Conservation (phyloP, 2,113 vertebrate species). For the Toxotes chatareus region DNA sequence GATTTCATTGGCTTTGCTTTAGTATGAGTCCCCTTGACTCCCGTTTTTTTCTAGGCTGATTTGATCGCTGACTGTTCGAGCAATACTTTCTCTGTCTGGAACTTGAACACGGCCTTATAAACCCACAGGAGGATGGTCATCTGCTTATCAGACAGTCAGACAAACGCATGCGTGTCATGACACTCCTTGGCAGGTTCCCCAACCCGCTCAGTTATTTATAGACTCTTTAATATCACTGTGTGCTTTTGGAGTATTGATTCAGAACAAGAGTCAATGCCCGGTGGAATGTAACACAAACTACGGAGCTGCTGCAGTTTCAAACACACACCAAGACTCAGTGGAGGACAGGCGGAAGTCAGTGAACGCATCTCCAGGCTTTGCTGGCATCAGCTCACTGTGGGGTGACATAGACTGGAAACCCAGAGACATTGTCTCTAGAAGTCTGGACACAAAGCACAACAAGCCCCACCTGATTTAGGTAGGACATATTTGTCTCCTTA, state of each 20-base stretch:
- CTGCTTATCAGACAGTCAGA: conserved; percentile 52
- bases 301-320: conserved; percentile 46
- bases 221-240: conserved; percentile 66
- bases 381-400: conserved; percentile 39
- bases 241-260: conserved; percentile 66
- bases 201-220: conserved; percentile 60
- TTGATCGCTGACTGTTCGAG: conserved; percentile 51
- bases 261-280: conserved; percentile 36
- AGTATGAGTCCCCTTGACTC: conserved; percentile 25
- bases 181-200: conserved; percentile 52
- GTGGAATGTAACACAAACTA: conserved; percentile 60
- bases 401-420: conserved; percentile 45
- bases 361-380: conserved; percentile 36
- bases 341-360: conserved; percentile 58
- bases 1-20: conserved; percentile 35
- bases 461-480: conserved; percentile 70
- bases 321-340: conserved; percentile 43
- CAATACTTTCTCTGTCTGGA: conserved; percentile 62
- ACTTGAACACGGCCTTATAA: conserved; percentile 62
- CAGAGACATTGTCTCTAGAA: conserved; percentile 52
- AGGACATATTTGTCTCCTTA: conserved; percentile 61
- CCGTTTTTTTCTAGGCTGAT: conserved; percentile 31
- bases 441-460: conserved; percentile 76
- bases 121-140: conserved; percentile 53
- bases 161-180: conserved; percentile 51